phyloP scores from a whole-genome alignment of 1,140 invertebrate genomes.

The Drosophila parabipectinata region DNA sequence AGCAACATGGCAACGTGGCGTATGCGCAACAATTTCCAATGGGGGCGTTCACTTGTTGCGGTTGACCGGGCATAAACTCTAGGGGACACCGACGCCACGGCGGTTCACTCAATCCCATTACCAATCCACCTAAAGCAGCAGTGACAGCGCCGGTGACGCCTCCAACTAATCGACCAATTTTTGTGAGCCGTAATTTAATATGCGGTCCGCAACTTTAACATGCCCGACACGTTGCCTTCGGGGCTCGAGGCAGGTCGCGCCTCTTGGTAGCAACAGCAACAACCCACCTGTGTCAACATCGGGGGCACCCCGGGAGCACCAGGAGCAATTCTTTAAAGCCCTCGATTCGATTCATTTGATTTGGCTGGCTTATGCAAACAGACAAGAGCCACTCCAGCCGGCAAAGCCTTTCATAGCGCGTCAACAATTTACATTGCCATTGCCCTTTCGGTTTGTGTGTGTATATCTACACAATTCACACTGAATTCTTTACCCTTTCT shows the following conservation, averaged over 20 bases:
- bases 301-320: neutral
- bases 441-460: slow-evolving; percentile 61
- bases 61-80: slow-evolving; percentile 59
- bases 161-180: slow-evolving; percentile 66
- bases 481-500: slow-evolving; percentile 1
- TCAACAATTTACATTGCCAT: slow-evolving; percentile 78
- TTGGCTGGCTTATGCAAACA: slow-evolving; percentile 75
- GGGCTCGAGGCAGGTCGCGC: slow-evolving; percentile 28
- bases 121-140: slow-evolving; percentile 9
- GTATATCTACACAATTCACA: slow-evolving; percentile 17
- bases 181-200: slow-evolving; percentile 75
- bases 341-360: slow-evolving; percentile 71
- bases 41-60: slow-evolving; percentile 60
- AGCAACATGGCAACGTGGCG: slow-evolving; percentile 41
- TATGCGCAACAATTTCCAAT: slow-evolving; percentile 73
- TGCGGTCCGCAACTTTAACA: slow-evolving; percentile 65
- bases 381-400: slow-evolving; percentile 63
- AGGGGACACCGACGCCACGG: slow-evolving; percentile 32
- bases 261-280: slow-evolving; percentile 5
- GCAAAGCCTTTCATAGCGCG: slow-evolving; percentile 53
- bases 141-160: neutral
- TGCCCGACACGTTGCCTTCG: slow-evolving; percentile 60
- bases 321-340: slow-evolving; percentile 62
- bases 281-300: slow-evolving; percentile 50
- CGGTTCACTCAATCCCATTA: slow-evolving; percentile 5